Percentiles rank a stretch among this genome's conserved stretches.
Conservation (phyloP, 2,797 vertebrate genomes). For the Chrysocyon brachyurus region DNA sequence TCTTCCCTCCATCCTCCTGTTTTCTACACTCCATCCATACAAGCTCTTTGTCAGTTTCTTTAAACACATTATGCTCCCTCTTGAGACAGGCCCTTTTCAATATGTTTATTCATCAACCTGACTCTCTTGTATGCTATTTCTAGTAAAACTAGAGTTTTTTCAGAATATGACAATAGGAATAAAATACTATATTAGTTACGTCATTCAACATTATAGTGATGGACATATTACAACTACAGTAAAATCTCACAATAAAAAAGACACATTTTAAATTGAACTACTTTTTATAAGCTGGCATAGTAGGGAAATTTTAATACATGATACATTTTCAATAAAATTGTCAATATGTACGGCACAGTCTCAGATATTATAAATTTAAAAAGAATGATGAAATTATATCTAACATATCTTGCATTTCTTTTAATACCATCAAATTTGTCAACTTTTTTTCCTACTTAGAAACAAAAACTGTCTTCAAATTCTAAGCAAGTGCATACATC, state of each 20-base stretch:
- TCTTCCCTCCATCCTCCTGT: not conserved
- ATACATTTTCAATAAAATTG: not conserved
- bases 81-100: not conserved
- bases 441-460: constrained; percentile 8
- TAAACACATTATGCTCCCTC: not conserved
- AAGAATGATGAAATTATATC: not conserved
- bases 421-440: not conserved
- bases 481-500: not conserved
- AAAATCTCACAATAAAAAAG: not conserved
- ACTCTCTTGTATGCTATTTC: not conserved
- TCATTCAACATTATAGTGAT: not conserved
- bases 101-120: not conserved
- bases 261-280: constrained; percentile 29
- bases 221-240: not conserved
- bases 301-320: not conserved
- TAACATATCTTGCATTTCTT: not conserved
- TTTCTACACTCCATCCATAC: not conserved
- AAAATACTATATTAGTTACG: not conserved
- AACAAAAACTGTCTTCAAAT: not conserved
- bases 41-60: not conserved
- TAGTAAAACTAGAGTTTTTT: not conserved
- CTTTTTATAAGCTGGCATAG: not conserved
- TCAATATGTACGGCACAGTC: not conserved
- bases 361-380: not conserved
- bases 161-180: not conserved